A percentile compares a stretch with the other conserved stretches of the same genome.
Evolutionary conservation across 2,113 vertebrate species (phyloP).

Genomic region (Phoxinus phoxinus): DNA sequence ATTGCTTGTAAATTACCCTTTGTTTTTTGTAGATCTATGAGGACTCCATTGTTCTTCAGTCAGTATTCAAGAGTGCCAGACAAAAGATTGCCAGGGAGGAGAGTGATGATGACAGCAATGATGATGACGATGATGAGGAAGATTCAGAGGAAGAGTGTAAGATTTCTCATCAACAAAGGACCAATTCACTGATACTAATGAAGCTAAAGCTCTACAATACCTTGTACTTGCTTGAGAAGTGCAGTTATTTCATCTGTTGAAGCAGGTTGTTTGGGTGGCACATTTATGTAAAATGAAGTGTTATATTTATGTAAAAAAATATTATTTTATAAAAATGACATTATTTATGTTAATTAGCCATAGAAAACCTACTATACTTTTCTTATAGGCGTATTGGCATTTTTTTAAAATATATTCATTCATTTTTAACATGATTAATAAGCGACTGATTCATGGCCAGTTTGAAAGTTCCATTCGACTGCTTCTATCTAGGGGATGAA

Average conservation of each 20-base stretch:
- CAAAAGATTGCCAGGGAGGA: conserved; percentile 98
- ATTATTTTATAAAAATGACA: no score
- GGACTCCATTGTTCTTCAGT: conserved; percentile 97
- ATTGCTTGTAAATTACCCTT: neutral
- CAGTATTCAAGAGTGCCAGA: conserved; percentile 95
- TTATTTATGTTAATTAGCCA: no score
- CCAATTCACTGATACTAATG: neutral
- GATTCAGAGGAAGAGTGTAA: conserved; percentile 89
- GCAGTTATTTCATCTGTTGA: neutral
- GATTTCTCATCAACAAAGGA: conserved; percentile 31
- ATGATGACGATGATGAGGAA: conserved; percentile 81
- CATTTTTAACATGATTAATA: no score
- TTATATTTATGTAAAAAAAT: no score
- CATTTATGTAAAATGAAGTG: neutral
- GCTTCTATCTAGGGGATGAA: no score
- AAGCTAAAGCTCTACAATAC: neutral
- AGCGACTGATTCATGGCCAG: no score
- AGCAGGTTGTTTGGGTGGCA: neutral
- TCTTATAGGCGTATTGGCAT: no score
- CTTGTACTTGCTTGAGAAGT: neutral
- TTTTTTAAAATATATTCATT: no score
- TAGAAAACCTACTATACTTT: no score
- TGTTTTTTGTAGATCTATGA: conserved; percentile 87
- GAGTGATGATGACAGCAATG: conserved; percentile 91
- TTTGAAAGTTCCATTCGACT: no score